Base-by-base conservation (phyloP, 1,140 invertebrate species). In the Rhagoletis pomonella region DNA sequence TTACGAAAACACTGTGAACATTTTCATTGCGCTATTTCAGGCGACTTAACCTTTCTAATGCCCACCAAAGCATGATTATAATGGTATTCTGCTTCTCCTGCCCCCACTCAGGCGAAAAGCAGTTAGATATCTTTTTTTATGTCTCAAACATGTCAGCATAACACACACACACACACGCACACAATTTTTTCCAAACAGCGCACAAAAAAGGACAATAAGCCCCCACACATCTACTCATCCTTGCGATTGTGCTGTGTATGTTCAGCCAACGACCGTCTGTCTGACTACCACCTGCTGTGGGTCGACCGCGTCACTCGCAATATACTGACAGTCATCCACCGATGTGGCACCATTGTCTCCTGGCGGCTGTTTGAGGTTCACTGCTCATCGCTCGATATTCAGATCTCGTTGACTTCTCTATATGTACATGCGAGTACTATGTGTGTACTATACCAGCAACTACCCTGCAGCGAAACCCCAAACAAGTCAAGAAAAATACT, bases 21-120 rank as follows among this genome's bases (percentile, higher is more conserved):
- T 81, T 55, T 81, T n/a, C 47, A 55, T 55, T 55, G 73, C 73
- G 73, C 73, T 81, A 62, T 85, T 85, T 85, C 84, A 85, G 42
- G 84, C 84, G 84, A 62, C 84, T 60, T 85, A 85, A 85, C 84
- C 84, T 85, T 85, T 85, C 59, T 85, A 85, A 85, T 85, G 84
- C 58, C 58, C 58, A 85, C n/a, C 58, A 85, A 85, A 44, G 84
- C 84, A 85, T 85, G 84, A 85, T 85, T 85, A 85, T 62, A 85
- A 85, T 85, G 84, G 58, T 42, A 29, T 85, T 59, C 81, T 85
- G n/a, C 6, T 55, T 14, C 59, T 62, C 39, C 12, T 58, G 14
- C 12, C 9, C 67, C 29, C 60, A 62, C 17, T 14, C 64, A 1
- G n/a, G 6, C 64, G 64, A 81, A 9, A 55, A 44, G 29, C 17